Base-by-base conservation (phyloP, 2,113 vertebrate genomes). In the Pyxicephalus adspersus region DNA sequence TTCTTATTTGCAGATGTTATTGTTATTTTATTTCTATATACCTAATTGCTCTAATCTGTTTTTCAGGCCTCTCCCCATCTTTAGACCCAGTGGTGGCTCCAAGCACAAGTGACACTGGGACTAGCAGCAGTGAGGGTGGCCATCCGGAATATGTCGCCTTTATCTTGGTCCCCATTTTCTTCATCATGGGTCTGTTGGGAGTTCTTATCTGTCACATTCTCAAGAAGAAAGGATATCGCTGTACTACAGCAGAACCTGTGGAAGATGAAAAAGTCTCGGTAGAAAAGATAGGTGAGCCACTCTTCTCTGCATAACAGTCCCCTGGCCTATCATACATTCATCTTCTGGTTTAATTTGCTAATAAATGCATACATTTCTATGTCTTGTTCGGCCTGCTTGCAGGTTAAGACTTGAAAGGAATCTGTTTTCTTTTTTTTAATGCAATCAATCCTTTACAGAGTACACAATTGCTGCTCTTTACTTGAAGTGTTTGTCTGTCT, bases 161-260 rank as follows among this genome's bases (percentile, higher is more conserved):
- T 60, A 88, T 86, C 0, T 85, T 99, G 77, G 94, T 99, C 86
- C 95, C 95, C 0, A 80, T 94, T 60, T 98, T 97, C 91, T 98
- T 99, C 87, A 87, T 98, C 55, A 93, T 96, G 89, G 97, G 98
- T 29, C 94, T 99, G 23, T 80, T 96, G 29, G 98, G 98, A 0
- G 92, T 98, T 75, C 87, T 98, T 26, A 94, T 99, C 91, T 98
- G 98, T 83, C 96, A 98, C 76, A 81, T 98, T 72, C 89, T 99
- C 68, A 96, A 97, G 90, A 96, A 91, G 85, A 98, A 96, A 84
- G 97, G 98, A 55, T 99, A 98, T 86, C 95, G 96, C 19, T 98
- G 96, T 89, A 99, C 96, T 23, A 98, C 97, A 0, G 94, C 96
- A 77, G 89, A 92, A 0, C 92, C 93, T 54, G 87, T 87, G 0